Base-by-base conservation (phyloP, 2,888 invertebrate genomes). In the Lepidocyrtoides sp. region DNA sequence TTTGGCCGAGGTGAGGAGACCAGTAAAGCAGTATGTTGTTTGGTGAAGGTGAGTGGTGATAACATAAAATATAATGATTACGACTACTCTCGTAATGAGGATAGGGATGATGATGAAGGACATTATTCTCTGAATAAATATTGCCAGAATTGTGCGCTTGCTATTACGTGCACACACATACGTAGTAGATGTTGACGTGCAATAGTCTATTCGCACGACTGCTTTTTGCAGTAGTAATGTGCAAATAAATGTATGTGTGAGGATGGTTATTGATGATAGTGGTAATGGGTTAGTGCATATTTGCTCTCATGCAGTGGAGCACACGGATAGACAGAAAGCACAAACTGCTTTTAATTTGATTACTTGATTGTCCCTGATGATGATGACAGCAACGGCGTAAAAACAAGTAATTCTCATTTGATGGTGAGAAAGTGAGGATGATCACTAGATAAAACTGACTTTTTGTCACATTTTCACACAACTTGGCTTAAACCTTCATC, bases 311-410 rank as follows among this genome's bases (percentile, higher is more conserved):
- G 5, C 20, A 41, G 41, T 23, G 41, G n/a, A n/a, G n/a, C n/a
- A n/a, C n/a, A n/a, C n/a, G n/a, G n/a, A n/a, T n/a, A n/a, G n/a
- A n/a, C 41, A 44, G 41, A 72, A 17, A 8, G 0, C 41, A 44
- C 72, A 17, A 72, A 36, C 41, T 75, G 75, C 75, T 75, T 48
- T 75, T 75, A 75, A 75, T 75, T 75, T 75, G 75, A 75, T 75
- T 75, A 75, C 75, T 44, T 51, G 75, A 75, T 75, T 29, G 75
- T 75, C 48, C 48, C 44, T 26, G 48, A 75, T 75, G 75, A 32
- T 75, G 26, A 4, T 75, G 41, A 8, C 4, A 41, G 41, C 5
- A 8, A n/a, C 5, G 66, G 17, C 8, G 36, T 7, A 66, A 72
- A 72, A 72, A 44, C 72, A 72, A 75, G 14, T 7, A 60, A 48